Conservation (phyloP, 2,113 vertebrate genomes). For the Pterocles orientalis region DNA sequence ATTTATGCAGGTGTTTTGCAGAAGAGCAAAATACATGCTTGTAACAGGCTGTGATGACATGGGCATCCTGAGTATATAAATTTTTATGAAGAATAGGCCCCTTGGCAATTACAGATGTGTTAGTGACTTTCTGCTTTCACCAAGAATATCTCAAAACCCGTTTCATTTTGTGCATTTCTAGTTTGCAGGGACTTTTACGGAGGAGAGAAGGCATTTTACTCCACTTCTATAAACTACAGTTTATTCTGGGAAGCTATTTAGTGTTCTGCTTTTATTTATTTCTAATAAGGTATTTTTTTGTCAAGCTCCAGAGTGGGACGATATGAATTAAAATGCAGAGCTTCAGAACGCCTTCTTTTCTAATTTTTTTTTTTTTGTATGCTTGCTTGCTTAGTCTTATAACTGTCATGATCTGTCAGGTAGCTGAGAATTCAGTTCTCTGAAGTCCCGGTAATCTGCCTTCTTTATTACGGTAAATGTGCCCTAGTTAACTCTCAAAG, state of each 20-base stretch:
- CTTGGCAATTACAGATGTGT: constrained; percentile 59
- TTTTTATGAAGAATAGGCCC: constrained; percentile 59
- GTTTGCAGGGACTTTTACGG: constrained; percentile 13
- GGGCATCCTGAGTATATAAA: background rate
- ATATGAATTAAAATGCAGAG: background rate
- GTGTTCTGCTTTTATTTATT: constrained; percentile 14
- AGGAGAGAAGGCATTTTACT: background rate
- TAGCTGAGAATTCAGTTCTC: background rate
- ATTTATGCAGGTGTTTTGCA: constrained; percentile 71
- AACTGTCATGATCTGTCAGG: background rate
- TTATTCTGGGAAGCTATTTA: constrained; percentile 33
- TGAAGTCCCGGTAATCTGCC: background rate
- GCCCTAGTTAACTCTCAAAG: background rate
- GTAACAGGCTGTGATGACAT: constrained; percentile 51
- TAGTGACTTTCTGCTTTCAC: constrained; percentile 58
- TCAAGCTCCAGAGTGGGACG: background rate
- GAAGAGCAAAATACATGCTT: constrained; percentile 52
- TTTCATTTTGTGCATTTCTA: constrained; percentile 26
- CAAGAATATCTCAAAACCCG: background rate
- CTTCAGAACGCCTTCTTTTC: background rate
- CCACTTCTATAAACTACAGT: background rate
- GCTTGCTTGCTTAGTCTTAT: background rate
- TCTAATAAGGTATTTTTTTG: constrained; percentile 1
- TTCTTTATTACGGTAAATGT: background rate
- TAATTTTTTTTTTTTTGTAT: background rate